Evolutionary conservation across 2,113 vertebrate genomes (phyloP).

Genomic region (Ceyx margarethae): DNA sequence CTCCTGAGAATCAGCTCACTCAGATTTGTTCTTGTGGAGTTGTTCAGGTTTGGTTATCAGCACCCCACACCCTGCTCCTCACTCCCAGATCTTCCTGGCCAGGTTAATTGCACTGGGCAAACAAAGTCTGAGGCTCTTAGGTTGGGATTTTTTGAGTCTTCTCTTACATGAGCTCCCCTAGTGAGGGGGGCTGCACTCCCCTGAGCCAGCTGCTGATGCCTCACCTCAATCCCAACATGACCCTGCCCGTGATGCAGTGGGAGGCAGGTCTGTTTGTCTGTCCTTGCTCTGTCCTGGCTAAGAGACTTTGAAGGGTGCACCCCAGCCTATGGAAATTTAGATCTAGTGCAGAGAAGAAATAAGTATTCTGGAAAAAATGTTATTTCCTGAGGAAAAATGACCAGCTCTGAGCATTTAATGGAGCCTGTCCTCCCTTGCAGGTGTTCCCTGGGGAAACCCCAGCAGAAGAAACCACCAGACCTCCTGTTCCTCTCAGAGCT

Average conservation of each 20-base stretch:
- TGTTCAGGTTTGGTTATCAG: neutral
- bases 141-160: too few species aligned
- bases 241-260: too few species aligned
- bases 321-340: neutral
- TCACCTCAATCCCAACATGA: neutral
- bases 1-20: neutral
- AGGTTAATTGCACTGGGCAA: neutral
- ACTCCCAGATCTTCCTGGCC: neutral
- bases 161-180: neutral
- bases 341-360: neutral
- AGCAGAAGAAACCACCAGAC: too few species aligned
- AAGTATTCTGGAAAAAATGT: neutral
- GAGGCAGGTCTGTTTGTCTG: too few species aligned
- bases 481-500: too few species aligned
- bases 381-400: neutral
- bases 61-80: neutral
- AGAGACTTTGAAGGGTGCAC: too few species aligned
- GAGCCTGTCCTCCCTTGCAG: too few species aligned
- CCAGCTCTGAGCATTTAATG: too few species aligned
- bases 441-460: neutral
- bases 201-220: accelerated
- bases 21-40: neutral
- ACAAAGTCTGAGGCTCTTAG: neutral
- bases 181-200: neutral
- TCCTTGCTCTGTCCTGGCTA: neutral